A percentile compares a stretch with the other conserved stretches of the same genome.
These are phyloP conservation scores for Psococerastis gibbosa DNA, from an alignment of 2,888 invertebrate species.

Conservation along the genomic window DNA sequence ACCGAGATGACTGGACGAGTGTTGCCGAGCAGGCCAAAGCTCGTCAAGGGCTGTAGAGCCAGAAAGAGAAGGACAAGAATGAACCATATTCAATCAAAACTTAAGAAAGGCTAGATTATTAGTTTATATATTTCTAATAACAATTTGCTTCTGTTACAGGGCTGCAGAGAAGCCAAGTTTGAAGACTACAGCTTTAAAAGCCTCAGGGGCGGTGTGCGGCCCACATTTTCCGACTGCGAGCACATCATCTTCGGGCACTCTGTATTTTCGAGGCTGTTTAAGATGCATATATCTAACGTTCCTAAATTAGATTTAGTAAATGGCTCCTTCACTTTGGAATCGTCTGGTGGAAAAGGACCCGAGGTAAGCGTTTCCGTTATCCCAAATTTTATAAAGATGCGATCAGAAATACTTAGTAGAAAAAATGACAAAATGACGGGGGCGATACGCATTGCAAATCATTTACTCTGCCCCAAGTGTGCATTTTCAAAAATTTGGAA, in stretches of 20 bases:
- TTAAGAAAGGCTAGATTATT: neutral
- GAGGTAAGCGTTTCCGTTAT: too few relatives aligned
- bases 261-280: conserved; percentile 45
- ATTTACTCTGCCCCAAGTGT: too few relatives aligned
- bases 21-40: too few relatives aligned
- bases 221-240: conserved; percentile 35
- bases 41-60: too few relatives aligned
- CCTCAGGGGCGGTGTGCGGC: conserved; percentile 41
- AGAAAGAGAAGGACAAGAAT: too few relatives aligned
- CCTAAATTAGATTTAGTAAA: conserved; percentile 33
- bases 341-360: too few relatives aligned
- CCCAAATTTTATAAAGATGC: conserved; percentile 9
- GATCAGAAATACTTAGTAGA: too few relatives aligned
- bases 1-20: too few relatives aligned
- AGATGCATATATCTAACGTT: conserved; percentile 38
- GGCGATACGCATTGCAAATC: too few relatives aligned
- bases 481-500: too few relatives aligned
- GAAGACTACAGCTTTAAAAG: conserved; percentile 43
- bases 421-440: too few relatives aligned
- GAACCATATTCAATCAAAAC: too few relatives aligned
- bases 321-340: conserved; percentile 43
- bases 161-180: conserved; percentile 37
- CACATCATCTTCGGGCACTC: conserved; percentile 38
- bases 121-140: neutral
- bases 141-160: conserved; percentile 20